phyloP scores from a whole-genome alignment of 2,797 vertebrate genomes.

The Artibeus jamaicensis region DNA sequence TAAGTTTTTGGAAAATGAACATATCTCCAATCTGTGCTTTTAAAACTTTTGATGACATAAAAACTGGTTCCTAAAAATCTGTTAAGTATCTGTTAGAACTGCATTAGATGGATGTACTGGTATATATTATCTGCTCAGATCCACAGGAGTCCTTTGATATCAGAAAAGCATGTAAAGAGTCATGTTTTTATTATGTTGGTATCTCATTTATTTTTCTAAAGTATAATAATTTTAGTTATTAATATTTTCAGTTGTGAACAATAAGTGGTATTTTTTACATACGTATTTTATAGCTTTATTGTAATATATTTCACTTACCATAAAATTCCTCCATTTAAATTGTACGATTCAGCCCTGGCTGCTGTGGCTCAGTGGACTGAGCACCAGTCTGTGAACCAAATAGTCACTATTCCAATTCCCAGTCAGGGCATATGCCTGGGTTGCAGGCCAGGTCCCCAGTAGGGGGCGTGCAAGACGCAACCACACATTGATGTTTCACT shows the following conservation, averaged over 20 bases:
- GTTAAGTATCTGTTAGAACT: background rate
- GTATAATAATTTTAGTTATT: background rate
- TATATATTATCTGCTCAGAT: background rate
- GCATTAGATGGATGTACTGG: background rate
- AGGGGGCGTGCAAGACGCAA: too few relatives aligned
- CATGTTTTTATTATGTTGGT: background rate
- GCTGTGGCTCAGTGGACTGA: too few relatives aligned
- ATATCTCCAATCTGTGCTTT: background rate
- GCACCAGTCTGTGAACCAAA: too few relatives aligned
- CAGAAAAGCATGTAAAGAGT: background rate
- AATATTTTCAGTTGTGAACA: background rate
- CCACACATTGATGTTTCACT: too few relatives aligned
- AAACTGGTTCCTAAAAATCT: background rate
- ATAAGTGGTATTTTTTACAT: background rate
- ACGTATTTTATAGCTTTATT: background rate
- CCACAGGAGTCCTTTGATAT: background rate
- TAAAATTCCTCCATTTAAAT: background rate
- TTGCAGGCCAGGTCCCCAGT: too few relatives aligned
- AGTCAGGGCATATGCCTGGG: too few relatives aligned
- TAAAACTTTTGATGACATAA: background rate
- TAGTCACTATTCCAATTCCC: too few relatives aligned
- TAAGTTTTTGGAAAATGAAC: too few relatives aligned
- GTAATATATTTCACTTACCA: background rate
- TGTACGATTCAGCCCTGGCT: too few relatives aligned
- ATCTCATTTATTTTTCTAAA: background rate